Percentiles rank a stretch among this genome's conserved stretches.
Evolutionary conservation across 1,140 invertebrate species (phyloP).

Genomic region (Drosophila cardini): DNA sequence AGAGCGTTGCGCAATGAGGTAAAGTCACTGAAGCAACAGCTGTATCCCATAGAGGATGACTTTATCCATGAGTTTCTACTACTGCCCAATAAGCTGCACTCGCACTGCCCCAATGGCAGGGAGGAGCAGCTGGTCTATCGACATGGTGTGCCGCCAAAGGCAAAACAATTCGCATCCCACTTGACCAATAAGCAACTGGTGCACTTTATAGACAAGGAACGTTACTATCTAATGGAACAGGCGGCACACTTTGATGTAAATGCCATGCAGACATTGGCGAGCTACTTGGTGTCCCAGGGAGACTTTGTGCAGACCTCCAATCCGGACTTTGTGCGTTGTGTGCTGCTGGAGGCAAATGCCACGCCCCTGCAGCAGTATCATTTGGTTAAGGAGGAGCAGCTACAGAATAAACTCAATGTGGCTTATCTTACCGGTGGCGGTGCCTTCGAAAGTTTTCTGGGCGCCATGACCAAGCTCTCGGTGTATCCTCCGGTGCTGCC

Average conservation of each 20-base stretch:
- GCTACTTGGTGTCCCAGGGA: conserved; percentile 81
- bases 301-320: conserved; percentile 86
- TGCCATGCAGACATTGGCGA: conserved; percentile 84
- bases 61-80: conserved; percentile 86
- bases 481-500: conserved; percentile 86
- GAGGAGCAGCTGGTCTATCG: conserved; percentile 84
- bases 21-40: conserved; percentile 85
- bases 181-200: conserved; percentile 85
- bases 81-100: conserved; percentile 88
- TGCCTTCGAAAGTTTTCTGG: conserved; percentile 87
- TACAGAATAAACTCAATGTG: conserved; percentile 83
- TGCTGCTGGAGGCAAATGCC: conserved; percentile 87
- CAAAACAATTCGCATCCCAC: conserved; percentile 27
- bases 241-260: conserved; percentile 87
- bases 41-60: conserved; percentile 87
- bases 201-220: conserved; percentile 85
- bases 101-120: conserved; percentile 85
- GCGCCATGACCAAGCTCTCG: conserved; percentile 86
- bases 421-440: conserved; percentile 88
- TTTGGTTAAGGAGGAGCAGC: conserved; percentile 84
- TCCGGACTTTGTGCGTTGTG: conserved; percentile 88
- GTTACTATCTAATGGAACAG: conserved; percentile 87
- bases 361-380: conserved; percentile 85
- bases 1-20: conserved; percentile 86
- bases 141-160: conserved; percentile 42